Conservation (phyloP, 2,113 vertebrate species). For the Myocastor coypus region DNA sequence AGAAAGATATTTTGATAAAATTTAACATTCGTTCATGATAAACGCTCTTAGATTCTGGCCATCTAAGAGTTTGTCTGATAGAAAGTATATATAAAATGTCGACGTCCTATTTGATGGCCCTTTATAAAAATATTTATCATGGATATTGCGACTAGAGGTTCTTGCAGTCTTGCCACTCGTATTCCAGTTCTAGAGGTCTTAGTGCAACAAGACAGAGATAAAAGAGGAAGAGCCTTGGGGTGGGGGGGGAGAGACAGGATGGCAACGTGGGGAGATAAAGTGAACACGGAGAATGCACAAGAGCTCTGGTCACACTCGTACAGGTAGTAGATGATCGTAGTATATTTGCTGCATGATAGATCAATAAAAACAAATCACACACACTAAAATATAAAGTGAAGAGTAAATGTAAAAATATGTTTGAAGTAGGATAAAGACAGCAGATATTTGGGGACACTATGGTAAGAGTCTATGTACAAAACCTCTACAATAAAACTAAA, state of each 20-base stretch:
- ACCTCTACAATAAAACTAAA: not conserved
- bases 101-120: not conserved
- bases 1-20: conserved; percentile 2
- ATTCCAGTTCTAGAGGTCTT: not conserved
- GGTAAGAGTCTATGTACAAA: not conserved
- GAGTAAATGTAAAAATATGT: not conserved
- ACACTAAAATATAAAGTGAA: not conserved
- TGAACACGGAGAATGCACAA: not conserved
- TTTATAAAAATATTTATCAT: not conserved
- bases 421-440: not conserved
- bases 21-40: not conserved
- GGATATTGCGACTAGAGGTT: not conserved
- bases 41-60: not conserved
- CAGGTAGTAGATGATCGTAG: not conserved
- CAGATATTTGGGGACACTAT: not conserved
- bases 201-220: not conserved
- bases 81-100: not conserved
- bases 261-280: not conserved
- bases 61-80: not conserved
- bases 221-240: not conserved
- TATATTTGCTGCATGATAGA: not conserved
- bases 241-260: not conserved
- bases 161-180: not conserved
- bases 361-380: not conserved
- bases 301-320: not conserved